Evolutionary conservation across 2,888 invertebrate genomes (phyloP), one percentile per base, ranked within the genome.

Genomic region (Perithous albicinctus): DNA sequence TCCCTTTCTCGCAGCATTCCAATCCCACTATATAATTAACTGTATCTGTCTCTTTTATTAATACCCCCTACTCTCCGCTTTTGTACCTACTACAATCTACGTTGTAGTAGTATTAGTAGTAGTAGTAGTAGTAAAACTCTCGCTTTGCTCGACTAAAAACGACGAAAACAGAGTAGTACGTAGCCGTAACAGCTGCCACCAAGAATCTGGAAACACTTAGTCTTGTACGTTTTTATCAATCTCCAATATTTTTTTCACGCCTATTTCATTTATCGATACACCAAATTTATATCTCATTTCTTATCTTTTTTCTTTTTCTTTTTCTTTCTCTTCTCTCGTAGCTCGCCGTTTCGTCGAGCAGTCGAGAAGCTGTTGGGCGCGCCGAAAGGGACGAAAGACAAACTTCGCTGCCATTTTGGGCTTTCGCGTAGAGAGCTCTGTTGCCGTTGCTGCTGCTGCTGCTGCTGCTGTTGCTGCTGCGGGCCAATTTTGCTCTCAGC

Each of bases 391-490:
- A 75, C 26, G 32, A 70, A 75, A 20, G 32, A 83, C 78, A 48
- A 80, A 82, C 85, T 73, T 76, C 84, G 83, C 81, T 85, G 85
- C 85, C 85, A 85, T 85, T 85, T 85, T 83, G 80, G 83, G 83
- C 78, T 84, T 77, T 82, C 26, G 74, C 73, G 43, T 64, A 51
- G 78, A 64, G 41, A n/a, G n/a, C n/a, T n/a, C 23, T 18, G 66
- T 69, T 56, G 64, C 29, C 54, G 29, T 12, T 12, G 23, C 8
- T 23, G 10, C n/a, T 23, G 54, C n/a, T n/a, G n/a, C n/a, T n/a
- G 66, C 54, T 38, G 51, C 66, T 43, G 26, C 61, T 29, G 26
- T 43, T 18, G 43, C 43, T 43, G 56, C 70, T 56, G 38, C 56
- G 41, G 15, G 46, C 29, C 59, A 43, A 64, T 67, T 56, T 29